Evolutionary conservation across 2,888 invertebrate genomes (phyloP).

Genomic region (Lissocephala sabroskyi): DNA sequence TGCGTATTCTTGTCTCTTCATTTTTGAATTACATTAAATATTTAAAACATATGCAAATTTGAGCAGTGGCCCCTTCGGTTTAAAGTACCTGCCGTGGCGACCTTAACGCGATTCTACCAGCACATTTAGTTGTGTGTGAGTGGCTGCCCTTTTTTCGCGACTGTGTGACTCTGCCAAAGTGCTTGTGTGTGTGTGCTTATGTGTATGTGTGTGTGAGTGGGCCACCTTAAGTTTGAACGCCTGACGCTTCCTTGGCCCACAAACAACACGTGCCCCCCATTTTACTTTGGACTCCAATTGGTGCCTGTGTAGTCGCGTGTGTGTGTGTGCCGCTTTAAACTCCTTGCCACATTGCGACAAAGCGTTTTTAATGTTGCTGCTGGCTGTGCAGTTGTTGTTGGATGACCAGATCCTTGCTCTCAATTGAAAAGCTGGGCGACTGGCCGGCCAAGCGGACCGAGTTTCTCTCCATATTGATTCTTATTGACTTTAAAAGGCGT

Average conservation of each 20-base stretch:
- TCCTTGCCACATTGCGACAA: slow-evolving; percentile 8
- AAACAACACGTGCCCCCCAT: neutral
- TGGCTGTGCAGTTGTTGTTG: too few relatives aligned
- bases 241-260: slow-evolving; percentile 1
- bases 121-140: slow-evolving; percentile 51
- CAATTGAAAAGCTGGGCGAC: too few relatives aligned
- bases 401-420: too few relatives aligned
- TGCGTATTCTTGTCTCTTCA: slow-evolving; percentile 9
- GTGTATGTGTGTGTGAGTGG: slow-evolving; percentile 8
- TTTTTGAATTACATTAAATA: slow-evolving; percentile 63
- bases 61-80: slow-evolving; percentile 41
- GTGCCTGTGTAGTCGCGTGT: neutral
- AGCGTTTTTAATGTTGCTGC: too few relatives aligned
- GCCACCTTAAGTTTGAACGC: slow-evolving; percentile 3
- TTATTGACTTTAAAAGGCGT: slow-evolving; percentile 34
- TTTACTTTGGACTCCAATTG: neutral
- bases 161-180: slow-evolving; percentile 2
- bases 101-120: slow-evolving; percentile 41
- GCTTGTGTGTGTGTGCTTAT: slow-evolving; percentile 13
- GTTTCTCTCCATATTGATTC: too few relatives aligned
- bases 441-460: too few relatives aligned
- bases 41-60: slow-evolving; percentile 65
- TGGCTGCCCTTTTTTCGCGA: slow-evolving; percentile 35
- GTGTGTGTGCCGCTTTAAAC: slow-evolving; percentile 16
- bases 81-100: slow-evolving; percentile 30